Conservation (phyloP, 2,888 invertebrate genomes). For the Microdon myrmicae region DNA sequence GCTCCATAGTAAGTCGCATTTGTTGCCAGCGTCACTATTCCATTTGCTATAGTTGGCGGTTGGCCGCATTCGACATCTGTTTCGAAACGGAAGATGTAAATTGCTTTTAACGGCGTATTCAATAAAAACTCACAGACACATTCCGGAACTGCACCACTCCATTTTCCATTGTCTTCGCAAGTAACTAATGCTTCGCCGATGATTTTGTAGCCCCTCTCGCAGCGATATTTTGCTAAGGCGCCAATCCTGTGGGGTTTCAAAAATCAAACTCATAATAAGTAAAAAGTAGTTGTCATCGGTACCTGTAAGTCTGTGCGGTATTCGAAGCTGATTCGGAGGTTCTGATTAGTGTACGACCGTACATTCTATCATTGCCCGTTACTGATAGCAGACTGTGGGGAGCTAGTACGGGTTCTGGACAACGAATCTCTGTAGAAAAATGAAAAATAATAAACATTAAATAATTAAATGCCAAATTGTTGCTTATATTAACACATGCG, state of each 20-base stretch:
- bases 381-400: constrained; percentile 88
- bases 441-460: neutral
- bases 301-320: constrained; percentile 81
- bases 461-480: neutral
- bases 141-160: constrained; percentile 85
- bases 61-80: constrained; percentile 87
- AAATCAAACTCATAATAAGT: neutral
- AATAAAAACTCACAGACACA: constrained; percentile 79
- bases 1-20: constrained; percentile 92
- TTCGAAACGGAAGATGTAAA: constrained; percentile 46
- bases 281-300: no score
- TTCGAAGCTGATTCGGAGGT: constrained; percentile 76
- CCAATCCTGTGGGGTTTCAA: constrained; percentile 78
- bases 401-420: constrained; percentile 83
- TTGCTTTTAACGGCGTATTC: neutral
- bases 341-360: constrained; percentile 83
- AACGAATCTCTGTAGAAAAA: constrained; percentile 79
- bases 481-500: no score
- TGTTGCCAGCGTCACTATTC: constrained; percentile 81
- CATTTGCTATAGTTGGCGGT: constrained; percentile 78
- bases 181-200: constrained; percentile 85
- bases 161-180: constrained; percentile 85
- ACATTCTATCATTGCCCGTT: constrained; percentile 90
- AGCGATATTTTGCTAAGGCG: constrained; percentile 86
- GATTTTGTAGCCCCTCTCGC: constrained; percentile 89